A percentile compares a stretch with the other conserved stretches of the same genome.
phyloP scores from a whole-genome alignment of 2,113 vertebrate genomes.

The Furnarius figulus region DNA sequence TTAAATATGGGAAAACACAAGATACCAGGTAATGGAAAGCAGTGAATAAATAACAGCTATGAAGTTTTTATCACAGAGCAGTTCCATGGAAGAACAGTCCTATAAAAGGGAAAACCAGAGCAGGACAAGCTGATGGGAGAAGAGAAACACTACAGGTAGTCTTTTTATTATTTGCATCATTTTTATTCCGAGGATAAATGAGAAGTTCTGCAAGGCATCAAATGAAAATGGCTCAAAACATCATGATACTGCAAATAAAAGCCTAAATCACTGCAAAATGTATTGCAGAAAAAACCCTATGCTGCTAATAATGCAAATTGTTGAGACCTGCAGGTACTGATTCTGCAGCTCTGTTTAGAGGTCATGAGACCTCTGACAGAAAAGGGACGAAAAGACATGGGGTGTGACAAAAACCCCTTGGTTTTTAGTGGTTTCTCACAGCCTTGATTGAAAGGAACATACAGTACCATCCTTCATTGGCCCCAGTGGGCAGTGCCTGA shows the following conservation, averaged over 20 bases:
- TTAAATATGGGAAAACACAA: not conserved
- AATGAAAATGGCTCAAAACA: not conserved
- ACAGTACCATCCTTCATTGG: no score
- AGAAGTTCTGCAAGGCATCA: not conserved
- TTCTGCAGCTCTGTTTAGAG: not conserved
- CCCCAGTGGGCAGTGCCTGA: no score
- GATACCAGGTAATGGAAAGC: not conserved
- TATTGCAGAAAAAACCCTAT: not conserved
- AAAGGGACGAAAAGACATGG: not conserved
- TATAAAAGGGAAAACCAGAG: not conserved
- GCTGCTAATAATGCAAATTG: no score
- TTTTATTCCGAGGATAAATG: not conserved
- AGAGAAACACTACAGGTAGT: accelerated
- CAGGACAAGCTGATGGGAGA: not conserved
- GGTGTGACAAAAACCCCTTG: accelerated
- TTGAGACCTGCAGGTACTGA: not conserved
- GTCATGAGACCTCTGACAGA: not conserved
- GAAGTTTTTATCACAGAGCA: not conserved
- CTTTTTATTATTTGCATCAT: not conserved
- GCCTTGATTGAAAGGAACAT: no score
- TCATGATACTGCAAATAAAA: not conserved
- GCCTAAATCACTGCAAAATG: not conserved
- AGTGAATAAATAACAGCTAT: not conserved
- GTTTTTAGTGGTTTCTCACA: not conserved
- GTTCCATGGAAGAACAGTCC: not conserved